Percentiles rank a stretch among this genome's conserved stretches.
These are phyloP conservation scores for Pipistrellus nathusii DNA, from an alignment of 2,797 vertebrate species.

Conservation along the genomic window DNA sequence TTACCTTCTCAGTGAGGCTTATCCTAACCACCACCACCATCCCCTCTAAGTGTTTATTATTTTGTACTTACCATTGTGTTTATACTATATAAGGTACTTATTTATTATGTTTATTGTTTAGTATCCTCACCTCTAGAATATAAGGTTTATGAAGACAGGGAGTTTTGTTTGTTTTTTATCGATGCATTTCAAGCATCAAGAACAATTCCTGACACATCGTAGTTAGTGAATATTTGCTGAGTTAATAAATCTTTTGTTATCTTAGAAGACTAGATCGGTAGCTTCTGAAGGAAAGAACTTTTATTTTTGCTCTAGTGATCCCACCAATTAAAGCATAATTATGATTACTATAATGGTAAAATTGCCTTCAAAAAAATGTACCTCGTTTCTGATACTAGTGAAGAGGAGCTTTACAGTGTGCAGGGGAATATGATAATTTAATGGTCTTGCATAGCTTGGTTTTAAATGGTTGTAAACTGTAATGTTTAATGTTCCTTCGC, in stretches of 20 bases:
- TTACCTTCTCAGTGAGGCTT: background rate
- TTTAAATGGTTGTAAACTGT: background rate
- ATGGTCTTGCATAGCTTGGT: background rate
- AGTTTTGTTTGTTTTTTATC: background rate
- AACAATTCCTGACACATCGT: background rate
- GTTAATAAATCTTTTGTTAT: background rate
- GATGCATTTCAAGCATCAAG: background rate
- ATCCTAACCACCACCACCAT: background rate
- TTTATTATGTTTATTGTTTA: background rate
- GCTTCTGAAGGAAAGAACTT: background rate
- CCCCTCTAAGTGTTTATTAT: background rate
- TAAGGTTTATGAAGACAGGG: background rate
- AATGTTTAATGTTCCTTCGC: background rate
- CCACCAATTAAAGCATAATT: background rate
- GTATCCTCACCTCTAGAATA: background rate
- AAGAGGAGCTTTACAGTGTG: background rate
- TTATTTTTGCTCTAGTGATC: background rate
- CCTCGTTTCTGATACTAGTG: background rate
- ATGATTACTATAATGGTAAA: background rate
- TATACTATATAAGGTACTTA: background rate
- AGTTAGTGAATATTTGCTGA: slow-evolving; percentile 14
- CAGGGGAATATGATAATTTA: background rate
- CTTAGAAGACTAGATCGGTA: background rate
- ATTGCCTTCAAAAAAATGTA: slow-evolving; percentile 11
- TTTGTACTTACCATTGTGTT: slow-evolving; percentile 14